phyloP scores from a whole-genome alignment of 37 sponge, comb jelly and placozoan genomes.

The Cliona cf. orientalis region DNA sequence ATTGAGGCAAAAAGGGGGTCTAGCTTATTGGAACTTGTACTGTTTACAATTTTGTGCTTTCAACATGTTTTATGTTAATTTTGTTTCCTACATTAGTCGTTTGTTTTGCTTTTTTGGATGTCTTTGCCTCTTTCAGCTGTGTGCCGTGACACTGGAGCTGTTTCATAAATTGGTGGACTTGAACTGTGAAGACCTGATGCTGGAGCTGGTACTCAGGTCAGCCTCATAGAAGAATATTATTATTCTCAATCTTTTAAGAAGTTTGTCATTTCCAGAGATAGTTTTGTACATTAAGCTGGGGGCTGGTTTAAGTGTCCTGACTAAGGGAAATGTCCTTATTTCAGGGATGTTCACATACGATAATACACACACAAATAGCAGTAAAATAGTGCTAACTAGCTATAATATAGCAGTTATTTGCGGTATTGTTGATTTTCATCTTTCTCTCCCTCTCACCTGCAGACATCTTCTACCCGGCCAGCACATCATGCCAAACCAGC shows the following conservation, averaged over 20 bases:
- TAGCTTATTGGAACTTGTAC: too few relatives aligned
- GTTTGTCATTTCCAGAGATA: too few relatives aligned
- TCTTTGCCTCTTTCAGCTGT: slow-evolving; percentile 47
- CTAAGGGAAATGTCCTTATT: too few relatives aligned
- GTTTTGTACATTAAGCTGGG: too few relatives aligned
- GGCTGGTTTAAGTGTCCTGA: background rate
- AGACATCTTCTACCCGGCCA: slow-evolving; percentile 64
- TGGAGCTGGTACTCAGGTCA: slow-evolving; percentile 72
- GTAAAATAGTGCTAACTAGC: too few relatives aligned
- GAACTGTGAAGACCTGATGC: slow-evolving; percentile 84
- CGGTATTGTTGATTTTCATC: background rate
- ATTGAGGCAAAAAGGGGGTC: too few relatives aligned
- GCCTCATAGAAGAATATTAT: background rate
- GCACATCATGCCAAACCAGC: slow-evolving; percentile 64
- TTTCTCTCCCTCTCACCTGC: background rate
- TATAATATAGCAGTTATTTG: background rate
- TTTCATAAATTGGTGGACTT: slow-evolving; percentile 66
- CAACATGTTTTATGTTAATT: too few relatives aligned
- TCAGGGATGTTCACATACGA: background rate
- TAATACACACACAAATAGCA: too few relatives aligned
- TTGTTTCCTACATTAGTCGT: background rate
- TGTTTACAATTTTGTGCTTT: too few relatives aligned
- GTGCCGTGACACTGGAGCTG: slow-evolving; percentile 71
- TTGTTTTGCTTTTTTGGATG: background rate
- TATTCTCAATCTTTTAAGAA: background rate